Evolutionary conservation across 2,113 vertebrate genomes (phyloP), one percentile per base, ranked within the genome.

Genomic region (Genyomyrus donnyi): DNA sequence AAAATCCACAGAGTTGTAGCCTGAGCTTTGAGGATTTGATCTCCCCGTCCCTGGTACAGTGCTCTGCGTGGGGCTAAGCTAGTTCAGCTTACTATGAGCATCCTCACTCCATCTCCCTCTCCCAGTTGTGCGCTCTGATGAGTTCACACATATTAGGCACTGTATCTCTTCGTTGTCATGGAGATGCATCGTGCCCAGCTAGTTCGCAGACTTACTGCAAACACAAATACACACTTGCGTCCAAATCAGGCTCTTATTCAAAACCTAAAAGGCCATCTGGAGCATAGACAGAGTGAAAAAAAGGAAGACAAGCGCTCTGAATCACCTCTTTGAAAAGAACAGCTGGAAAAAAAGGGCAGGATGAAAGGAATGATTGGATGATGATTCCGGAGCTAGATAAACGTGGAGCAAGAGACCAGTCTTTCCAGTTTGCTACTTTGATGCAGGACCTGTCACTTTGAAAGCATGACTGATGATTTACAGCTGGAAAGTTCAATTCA

Each of bases 181-280:
- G 86, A 56, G 86, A 87, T 10, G 50, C 86, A 86, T 27, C 27
- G 86, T 17, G 13, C 48, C 50, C 31, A 39, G 86, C 50, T 56
- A 87, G 27, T 87, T 56, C 86, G 49, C 50, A 39, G 86, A 56
- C 86, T 87, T 53, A 50, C 49, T 31, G 86, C 86, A 56, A 53
- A 87, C 86, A 87, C 27, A 87, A 87, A 56, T 56, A 87, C 83
- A 46, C 42, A 85, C 86, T 87, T 56, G 31, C 50, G 86, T 87
- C 86, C 86, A 87, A 87, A 87, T 87, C 50, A 87, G 86, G 50
- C 86, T 52, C 49, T 48, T 46, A 86, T 86, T 86, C 84, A 86
- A 86, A 86, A 86, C 45, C 84, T 13, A 86, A 86, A 86, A 86
- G 84, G 86, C 86, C 86, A 53, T 87, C 49, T 56, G 31, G 86